These are phyloP conservation scores for Belgica antarctica DNA, from an alignment of 2,888 invertebrate genomes.

Conservation along the genomic window DNA sequence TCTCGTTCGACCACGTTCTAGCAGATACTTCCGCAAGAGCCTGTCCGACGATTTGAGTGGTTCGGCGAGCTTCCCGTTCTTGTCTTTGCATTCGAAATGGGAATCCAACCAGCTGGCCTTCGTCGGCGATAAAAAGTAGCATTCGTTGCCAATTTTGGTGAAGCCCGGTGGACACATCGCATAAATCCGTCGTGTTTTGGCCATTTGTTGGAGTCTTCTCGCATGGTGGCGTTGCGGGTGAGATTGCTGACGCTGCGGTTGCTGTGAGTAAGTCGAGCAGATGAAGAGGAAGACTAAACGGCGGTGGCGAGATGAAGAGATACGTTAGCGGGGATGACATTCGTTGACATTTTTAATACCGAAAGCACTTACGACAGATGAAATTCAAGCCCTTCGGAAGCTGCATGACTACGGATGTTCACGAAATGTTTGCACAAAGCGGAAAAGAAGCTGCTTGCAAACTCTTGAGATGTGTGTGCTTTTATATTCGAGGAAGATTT, in stretches of 20 bases:
- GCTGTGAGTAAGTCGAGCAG: constrained; percentile 7
- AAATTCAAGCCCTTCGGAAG: constrained; percentile 39
- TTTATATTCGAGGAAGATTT: not conserved
- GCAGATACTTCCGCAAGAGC: constrained; percentile 51
- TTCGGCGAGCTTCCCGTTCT: constrained; percentile 62
- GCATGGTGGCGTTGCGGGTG: constrained; percentile 34
- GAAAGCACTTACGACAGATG: constrained; percentile 25
- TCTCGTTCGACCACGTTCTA: constrained; percentile 46
- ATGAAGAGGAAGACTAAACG: constrained; percentile 21
- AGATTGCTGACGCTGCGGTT: constrained; percentile 5
- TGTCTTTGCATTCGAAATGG: constrained; percentile 66
- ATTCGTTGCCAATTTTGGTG: constrained; percentile 64
- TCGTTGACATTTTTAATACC: not conserved
- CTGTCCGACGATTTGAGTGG: constrained; percentile 52
- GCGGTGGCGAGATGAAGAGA: not conserved
- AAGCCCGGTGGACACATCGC: constrained; percentile 65
- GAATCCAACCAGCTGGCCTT: constrained; percentile 66
- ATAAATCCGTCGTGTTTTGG: constrained; percentile 50
- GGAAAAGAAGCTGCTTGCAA: constrained; percentile 10
- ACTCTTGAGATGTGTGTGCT: not conserved
- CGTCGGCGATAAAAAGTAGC: constrained; percentile 65
- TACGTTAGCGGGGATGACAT: not conserved
- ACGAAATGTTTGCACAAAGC: constrained; percentile 13
- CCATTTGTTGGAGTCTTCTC: constrained; percentile 18
- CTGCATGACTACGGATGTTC: constrained; percentile 13